These are phyloP conservation scores for Chrysodeixis includens DNA, from an alignment of 2,888 invertebrate genomes.

Conservation along the genomic window DNA sequence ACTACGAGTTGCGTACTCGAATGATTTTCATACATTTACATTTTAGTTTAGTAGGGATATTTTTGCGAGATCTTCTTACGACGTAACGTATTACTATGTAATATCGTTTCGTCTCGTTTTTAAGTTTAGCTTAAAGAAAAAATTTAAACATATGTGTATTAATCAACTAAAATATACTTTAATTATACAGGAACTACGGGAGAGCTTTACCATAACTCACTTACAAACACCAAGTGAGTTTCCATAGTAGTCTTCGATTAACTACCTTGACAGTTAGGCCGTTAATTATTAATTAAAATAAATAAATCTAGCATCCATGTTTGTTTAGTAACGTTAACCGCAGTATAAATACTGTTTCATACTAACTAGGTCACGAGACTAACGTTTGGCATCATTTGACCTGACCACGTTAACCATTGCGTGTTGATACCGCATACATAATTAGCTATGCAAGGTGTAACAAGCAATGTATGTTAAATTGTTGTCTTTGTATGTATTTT, in stretches of 20 bases:
- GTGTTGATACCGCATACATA: background rate
- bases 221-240: background rate
- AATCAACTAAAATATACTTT: too few relatives aligned
- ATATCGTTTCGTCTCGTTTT: too few relatives aligned
- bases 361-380: constrained; percentile 7
- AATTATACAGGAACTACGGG: too few relatives aligned
- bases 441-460: background rate
- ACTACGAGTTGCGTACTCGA: constrained; percentile 42
- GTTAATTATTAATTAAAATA: constrained; percentile 42
- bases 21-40: constrained; percentile 7
- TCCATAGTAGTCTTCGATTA: constrained; percentile 8
- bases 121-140: too few relatives aligned
- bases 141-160: too few relatives aligned
- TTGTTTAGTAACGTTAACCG: constrained; percentile 27
- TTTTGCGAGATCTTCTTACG: too few relatives aligned
- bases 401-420: background rate
- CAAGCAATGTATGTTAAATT: background rate
- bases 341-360: background rate
- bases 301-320: constrained; percentile 25
- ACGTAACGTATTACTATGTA: too few relatives aligned
- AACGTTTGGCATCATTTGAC: background rate
- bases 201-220: background rate
- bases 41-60: too few relatives aligned
- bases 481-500: too few relatives aligned
- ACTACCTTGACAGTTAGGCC: constrained; percentile 15